Conservation (phyloP, 2,888 invertebrate species). For the Tenthredo livida region DNA sequence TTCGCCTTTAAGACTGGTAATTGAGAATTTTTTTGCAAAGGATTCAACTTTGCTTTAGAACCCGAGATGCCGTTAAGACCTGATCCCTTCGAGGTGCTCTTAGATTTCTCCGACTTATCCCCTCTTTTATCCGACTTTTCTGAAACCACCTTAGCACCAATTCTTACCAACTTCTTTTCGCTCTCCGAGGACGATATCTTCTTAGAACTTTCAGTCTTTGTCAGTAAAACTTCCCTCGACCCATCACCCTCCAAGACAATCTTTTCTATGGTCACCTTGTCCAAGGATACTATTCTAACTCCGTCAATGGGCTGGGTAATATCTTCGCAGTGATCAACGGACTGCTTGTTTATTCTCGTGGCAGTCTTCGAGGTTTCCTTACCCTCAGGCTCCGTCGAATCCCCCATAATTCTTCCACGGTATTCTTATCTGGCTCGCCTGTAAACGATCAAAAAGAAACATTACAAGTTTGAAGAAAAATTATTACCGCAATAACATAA, state of each 20-base stretch:
- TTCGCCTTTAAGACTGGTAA: constrained; percentile 56
- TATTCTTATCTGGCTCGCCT: constrained; percentile 34
- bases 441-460: constrained; percentile 4
- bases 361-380: background rate
- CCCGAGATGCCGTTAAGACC: background rate
- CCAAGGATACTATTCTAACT: constrained; percentile 65
- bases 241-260: constrained; percentile 65
- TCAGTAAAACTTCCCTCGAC: constrained; percentile 65
- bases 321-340: constrained; percentile 22
- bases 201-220: constrained; percentile 64
- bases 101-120: constrained; percentile 35
- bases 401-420: constrained; percentile 29
- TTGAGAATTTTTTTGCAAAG: constrained; percentile 25
- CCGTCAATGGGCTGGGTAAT: constrained; percentile 52
- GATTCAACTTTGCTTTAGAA: constrained; percentile 31
- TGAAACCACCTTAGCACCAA: constrained; percentile 25
- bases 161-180: constrained; percentile 18
- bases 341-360: background rate
- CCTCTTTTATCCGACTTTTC: constrained; percentile 2
- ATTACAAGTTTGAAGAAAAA: background rate
- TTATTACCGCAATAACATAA: background rate
- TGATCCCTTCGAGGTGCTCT: constrained; percentile 53
- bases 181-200: constrained; percentile 56
- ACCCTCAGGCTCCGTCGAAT: constrained; percentile 33
- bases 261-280: constrained; percentile 68